A percentile compares a stretch with the other conserved stretches of the same genome.
phyloP scores from a whole-genome alignment of 2,797 vertebrate species.

The Antennarius maculatus region DNA sequence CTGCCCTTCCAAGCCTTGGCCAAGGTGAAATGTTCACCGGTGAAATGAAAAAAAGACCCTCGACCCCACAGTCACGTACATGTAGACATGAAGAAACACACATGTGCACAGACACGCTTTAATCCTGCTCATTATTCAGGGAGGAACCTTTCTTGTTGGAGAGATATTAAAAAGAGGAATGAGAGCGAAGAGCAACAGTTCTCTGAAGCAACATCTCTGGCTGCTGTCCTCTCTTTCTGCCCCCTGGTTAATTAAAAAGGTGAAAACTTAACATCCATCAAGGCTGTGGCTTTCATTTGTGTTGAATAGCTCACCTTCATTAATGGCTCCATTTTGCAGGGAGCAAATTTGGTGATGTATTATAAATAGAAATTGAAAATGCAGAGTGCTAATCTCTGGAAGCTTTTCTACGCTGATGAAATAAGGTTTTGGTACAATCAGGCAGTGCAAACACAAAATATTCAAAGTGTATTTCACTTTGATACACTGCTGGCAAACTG shows the following conservation, averaged over 20 bases:
- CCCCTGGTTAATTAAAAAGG: conserved; percentile 55
- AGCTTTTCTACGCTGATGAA: conserved; percentile 57
- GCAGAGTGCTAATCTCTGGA: conserved; percentile 20
- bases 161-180: conserved; percentile 52
- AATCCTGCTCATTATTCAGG: conserved; percentile 71
- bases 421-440: conserved; percentile 60
- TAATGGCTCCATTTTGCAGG: not conserved
- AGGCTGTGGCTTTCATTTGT: conserved; percentile 14
- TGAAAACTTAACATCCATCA: conserved; percentile 33
- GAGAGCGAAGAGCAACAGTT: conserved; percentile 54
- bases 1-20: conserved; percentile 81
- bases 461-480: conserved; percentile 62
- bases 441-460: conserved; percentile 60
- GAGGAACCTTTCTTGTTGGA: conserved; percentile 61
- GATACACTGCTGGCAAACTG: conserved; percentile 49
- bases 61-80: conserved; percentile 45
- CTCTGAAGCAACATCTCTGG: conserved; percentile 42
- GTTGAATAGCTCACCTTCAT: conserved; percentile 35
- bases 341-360: not conserved
- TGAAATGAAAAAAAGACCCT: conserved; percentile 53
- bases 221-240: conserved; percentile 22
- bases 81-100: conserved; percentile 31
- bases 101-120: conserved; percentile 59
- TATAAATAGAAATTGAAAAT: conserved; percentile 19
- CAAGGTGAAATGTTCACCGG: conserved; percentile 83